phyloP scores from a whole-genome alignment of 2,113 vertebrate species.

The Nettapus auritus region DNA sequence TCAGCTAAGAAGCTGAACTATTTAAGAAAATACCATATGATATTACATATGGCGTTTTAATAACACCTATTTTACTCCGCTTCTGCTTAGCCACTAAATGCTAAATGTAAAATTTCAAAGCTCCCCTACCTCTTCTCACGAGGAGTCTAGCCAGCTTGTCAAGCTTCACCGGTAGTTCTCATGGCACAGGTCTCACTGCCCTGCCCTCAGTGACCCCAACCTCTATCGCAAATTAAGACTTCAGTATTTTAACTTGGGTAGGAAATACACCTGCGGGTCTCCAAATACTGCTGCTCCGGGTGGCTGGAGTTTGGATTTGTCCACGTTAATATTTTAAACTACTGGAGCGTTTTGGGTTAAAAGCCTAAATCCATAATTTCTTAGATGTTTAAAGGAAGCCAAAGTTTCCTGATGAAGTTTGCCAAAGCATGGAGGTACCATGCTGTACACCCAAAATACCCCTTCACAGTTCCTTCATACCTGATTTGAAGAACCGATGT shows the following conservation, averaged over 20 bases:
- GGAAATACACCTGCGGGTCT: background rate
- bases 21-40: constrained; percentile 38
- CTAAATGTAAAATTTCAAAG: background rate
- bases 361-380: background rate
- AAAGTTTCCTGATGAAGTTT: background rate
- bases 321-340: background rate
- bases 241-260: background rate
- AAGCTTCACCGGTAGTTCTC: background rate
- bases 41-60: constrained; percentile 35
- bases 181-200: no score
- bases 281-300: fast-evolving
- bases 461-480: background rate
- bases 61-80: background rate
- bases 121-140: background rate
- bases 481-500: background rate
- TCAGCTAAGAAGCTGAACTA: background rate
- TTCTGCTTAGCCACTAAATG: background rate
- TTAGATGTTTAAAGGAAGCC: background rate
- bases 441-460: background rate
- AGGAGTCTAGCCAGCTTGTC: background rate
- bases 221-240: fast-evolving
- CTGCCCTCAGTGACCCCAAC: no score
- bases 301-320: background rate
- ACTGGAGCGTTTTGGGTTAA: fast-evolving
- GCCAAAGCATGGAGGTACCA: background rate